phyloP scores from a whole-genome alignment of 2,888 invertebrate genomes.

The Lissonota sp. region DNA sequence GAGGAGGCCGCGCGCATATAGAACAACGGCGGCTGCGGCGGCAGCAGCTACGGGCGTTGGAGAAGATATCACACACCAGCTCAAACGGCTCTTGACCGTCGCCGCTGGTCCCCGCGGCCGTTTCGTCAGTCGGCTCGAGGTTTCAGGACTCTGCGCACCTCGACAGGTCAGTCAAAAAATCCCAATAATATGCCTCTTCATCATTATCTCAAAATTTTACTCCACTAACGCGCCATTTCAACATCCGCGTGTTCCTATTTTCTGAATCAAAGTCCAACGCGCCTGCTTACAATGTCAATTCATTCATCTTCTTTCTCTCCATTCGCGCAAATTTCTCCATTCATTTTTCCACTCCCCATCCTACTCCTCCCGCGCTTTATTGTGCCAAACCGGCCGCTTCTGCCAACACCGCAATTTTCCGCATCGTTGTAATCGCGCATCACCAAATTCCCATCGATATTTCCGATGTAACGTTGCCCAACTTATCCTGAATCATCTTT shows the following conservation, averaged over 20 bases:
- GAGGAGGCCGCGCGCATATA: slow-evolving; percentile 34
- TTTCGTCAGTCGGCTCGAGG: slow-evolving; percentile 79
- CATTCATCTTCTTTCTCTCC: slow-evolving; percentile 73
- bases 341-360: slow-evolving; percentile 44
- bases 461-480: too few relatives aligned
- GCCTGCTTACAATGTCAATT: not conserved
- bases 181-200: not conserved
- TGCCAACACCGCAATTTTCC: too few relatives aligned
- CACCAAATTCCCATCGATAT: too few relatives aligned
- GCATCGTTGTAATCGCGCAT: too few relatives aligned
- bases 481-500: not conserved
- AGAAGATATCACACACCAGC: slow-evolving; percentile 56
- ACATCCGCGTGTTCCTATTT: not conserved
- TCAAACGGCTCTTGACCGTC: slow-evolving; percentile 23
- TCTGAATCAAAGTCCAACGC: not conserved
- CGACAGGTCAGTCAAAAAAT: slow-evolving; percentile 75
- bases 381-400: too few relatives aligned
- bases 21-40: slow-evolving; percentile 31
- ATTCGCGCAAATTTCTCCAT: slow-evolving; percentile 65
- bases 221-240: not conserved
- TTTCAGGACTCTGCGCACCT: slow-evolving; percentile 81
- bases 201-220: not conserved
- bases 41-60: slow-evolving; percentile 68
- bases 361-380: slow-evolving; percentile 13
- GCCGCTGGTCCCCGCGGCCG: slow-evolving; percentile 66